A percentile compares a stretch with the other conserved stretches of the same genome.
Conservation (phyloP, 2,888 invertebrate species). For the Cephus spinipes region DNA sequence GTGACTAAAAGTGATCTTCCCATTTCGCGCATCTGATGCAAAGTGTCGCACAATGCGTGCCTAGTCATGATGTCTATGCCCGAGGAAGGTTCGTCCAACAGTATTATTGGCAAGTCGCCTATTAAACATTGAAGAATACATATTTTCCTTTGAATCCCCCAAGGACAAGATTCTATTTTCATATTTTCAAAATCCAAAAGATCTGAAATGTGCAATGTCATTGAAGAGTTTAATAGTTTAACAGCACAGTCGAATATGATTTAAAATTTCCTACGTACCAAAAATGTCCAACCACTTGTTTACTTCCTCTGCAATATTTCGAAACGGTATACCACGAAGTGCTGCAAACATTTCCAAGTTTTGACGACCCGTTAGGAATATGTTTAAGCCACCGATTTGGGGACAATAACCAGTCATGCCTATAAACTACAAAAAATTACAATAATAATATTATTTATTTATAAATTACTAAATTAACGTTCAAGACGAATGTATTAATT, state of each 20-base stretch:
- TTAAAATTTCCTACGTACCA: conserved; percentile 19
- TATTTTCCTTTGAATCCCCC: conserved; percentile 34
- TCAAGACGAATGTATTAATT: background rate
- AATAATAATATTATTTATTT: background rate
- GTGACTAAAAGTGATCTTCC: conserved; percentile 34
- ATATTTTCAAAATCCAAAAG: conserved; percentile 38
- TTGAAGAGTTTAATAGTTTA: background rate
- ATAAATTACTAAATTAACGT: background rate
- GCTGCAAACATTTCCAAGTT: conserved; percentile 31
- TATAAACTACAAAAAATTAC: conserved; percentile 24
- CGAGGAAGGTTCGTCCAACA: conserved; percentile 36
- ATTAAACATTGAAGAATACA: conserved; percentile 35
- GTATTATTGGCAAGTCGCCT: conserved; percentile 36
- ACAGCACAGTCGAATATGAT: too few relatives aligned
- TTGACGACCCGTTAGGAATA: conserved; percentile 38
- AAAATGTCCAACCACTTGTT: conserved; percentile 39
- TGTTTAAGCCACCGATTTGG: conserved; percentile 33
- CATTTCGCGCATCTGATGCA: conserved; percentile 32
- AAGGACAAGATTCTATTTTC: conserved; percentile 28
- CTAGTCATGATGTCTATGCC: conserved; percentile 36
- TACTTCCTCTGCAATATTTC: conserved; percentile 32
- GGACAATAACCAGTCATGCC: conserved; percentile 40
- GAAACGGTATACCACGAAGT: conserved; percentile 36
- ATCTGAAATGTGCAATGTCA: conserved; percentile 20
- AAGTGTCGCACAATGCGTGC: conserved; percentile 32